phyloP scores from a whole-genome alignment of 2,888 invertebrate genomes.

The Synanthedon myopaeformis region DNA sequence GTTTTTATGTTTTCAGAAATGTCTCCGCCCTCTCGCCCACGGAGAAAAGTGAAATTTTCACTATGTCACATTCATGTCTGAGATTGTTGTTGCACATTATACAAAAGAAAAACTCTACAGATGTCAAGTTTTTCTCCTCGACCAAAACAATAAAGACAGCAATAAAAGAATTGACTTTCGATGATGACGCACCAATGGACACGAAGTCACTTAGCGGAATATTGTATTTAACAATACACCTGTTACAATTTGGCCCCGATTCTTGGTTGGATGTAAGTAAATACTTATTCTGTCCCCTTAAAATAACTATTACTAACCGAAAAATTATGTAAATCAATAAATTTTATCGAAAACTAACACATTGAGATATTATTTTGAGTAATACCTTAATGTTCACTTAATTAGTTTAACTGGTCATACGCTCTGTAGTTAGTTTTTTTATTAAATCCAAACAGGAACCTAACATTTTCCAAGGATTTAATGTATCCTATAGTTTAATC shows the following conservation, averaged over 20 bases:
- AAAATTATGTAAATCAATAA: too few species aligned
- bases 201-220: slow-evolving; percentile 74
- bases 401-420: too few species aligned
- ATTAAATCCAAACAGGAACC: too few species aligned
- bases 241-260: slow-evolving; percentile 31
- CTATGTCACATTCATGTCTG: slow-evolving; percentile 31
- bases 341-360: too few species aligned
- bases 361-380: too few species aligned
- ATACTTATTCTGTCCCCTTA: neutral
- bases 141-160: slow-evolving; percentile 18
- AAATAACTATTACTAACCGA: too few species aligned
- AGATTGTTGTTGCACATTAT: slow-evolving; percentile 36
- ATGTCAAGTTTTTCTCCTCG: slow-evolving; percentile 14
- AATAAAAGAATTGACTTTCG: slow-evolving; percentile 36
- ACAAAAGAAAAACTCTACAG: slow-evolving; percentile 26
- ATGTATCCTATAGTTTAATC: too few species aligned
- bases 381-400: too few species aligned
- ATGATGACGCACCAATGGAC: slow-evolving; percentile 73
- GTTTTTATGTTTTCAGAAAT: slow-evolving; percentile 22
- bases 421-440: too few species aligned
- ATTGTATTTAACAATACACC: slow-evolving; percentile 58
- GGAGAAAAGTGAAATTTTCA: slow-evolving; percentile 47
- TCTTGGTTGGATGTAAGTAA: slow-evolving; percentile 42
- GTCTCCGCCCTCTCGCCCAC: slow-evolving; percentile 30
- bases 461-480: too few species aligned